phyloP scores from a whole-genome alignment of 2,113 vertebrate species.

The Diphyllodes magnificus region DNA sequence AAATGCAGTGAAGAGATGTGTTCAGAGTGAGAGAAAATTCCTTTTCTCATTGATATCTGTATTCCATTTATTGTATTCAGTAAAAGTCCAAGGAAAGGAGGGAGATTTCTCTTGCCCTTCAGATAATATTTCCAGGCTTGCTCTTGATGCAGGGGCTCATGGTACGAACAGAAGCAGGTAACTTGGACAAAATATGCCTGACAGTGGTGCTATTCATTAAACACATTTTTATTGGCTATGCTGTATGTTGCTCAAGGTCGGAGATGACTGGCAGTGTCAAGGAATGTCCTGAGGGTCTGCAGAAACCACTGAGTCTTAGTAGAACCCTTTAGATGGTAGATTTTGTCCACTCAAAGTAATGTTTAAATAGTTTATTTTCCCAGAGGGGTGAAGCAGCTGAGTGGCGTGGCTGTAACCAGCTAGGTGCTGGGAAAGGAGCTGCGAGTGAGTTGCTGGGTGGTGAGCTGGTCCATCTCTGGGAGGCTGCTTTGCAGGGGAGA shows the following conservation, averaged over 20 bases:
- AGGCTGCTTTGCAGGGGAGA: background rate
- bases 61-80: background rate
- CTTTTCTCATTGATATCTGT: background rate
- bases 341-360: background rate
- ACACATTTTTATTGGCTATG: background rate
- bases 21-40: background rate
- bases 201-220: background rate
- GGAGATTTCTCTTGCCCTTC: background rate
- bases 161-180: background rate
- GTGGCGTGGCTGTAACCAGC: background rate
- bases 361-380: background rate
- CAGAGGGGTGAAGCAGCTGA: background rate
- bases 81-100: background rate
- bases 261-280: background rate
- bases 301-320: background rate
- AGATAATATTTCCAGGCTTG: background rate
- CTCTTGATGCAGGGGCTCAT: background rate
- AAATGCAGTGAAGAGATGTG: background rate
- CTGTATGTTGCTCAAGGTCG: background rate
- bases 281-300: background rate
- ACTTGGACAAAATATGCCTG: background rate
- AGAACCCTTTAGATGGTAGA: background rate
- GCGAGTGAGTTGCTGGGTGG: fast-evolving
- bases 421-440: background rate
- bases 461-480: background rate